Evolutionary conservation across 2,113 vertebrate species (phyloP), one percentile per base, ranked within the genome.

Genomic region (Vimba vimba): DNA sequence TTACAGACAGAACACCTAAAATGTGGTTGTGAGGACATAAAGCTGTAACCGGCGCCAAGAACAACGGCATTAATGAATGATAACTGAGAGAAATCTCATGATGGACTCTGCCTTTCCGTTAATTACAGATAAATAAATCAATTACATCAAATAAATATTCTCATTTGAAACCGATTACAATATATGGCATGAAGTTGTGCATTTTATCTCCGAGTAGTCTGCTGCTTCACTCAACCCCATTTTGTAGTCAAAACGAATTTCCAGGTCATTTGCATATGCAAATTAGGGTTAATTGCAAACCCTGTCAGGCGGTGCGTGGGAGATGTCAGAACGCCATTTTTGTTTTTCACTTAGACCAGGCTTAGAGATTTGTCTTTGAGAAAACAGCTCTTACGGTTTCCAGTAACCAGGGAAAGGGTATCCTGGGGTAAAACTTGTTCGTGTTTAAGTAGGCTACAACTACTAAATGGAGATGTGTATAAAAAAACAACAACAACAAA

Each of bases 261-360:
- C 79, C 59, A 81, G 68, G 85, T 92, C 87, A 94, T 98, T 97
- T 97, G 96, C 97, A 98, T 97, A 97, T 98, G 97, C 92, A 97
- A 97, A 98, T 97, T 86, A 93, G 90, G 89, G 91, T 94, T 97
- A 97, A 97, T 98, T 97, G 95, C 95, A 94, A 91, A 85, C 89
- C 93, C 93, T 89, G 88, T 85, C 88, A 87, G 94, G 93, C 95
- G 91, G 93, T 90, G 88, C 93, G 91, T 92, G 91, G 89, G 92
- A 94, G 87, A 91, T 91, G 89, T 89, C 91, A 88, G 68, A 87
- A 90, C 92, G 92, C 93, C 93, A 94, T 93, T 91, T 92, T 90
- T 91, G 86, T 92, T 90, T 39, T 81, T 84, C 76, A 84, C 85
- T 87, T 90, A 84, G 76, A 90, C 90, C 87, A 90, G 93, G 80